Conservation (phyloP, 2,113 vertebrate genomes). For the Corynorhinus townsendii region DNA sequence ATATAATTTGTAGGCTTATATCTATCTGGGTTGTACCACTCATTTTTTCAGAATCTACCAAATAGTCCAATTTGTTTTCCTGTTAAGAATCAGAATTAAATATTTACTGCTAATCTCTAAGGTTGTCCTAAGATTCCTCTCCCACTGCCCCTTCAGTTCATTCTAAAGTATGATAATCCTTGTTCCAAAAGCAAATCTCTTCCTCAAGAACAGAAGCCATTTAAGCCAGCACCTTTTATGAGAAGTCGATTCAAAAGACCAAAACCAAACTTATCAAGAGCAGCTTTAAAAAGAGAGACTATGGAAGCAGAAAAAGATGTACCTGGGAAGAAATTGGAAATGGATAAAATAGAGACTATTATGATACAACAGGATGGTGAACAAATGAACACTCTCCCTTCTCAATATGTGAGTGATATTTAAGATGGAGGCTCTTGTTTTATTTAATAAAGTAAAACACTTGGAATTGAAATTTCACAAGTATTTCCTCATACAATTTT, state of each 20-base stretch:
- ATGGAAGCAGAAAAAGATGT: constrained; percentile 34
- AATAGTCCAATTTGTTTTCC: not conserved
- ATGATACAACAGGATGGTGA: not conserved
- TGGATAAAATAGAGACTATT: not conserved
- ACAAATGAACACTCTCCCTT: not conserved
- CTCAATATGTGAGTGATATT: constrained; percentile 51
- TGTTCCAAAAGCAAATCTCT: constrained; percentile 68
- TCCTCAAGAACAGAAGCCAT: constrained; percentile 69
- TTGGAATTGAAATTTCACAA: not conserved
- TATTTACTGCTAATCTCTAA: not conserved
- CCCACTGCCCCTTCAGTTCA: not conserved
- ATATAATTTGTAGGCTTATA: not conserved
- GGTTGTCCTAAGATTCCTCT: not conserved
- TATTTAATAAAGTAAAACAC: not conserved
- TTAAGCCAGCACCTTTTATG: constrained; percentile 72
- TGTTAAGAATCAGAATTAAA: not conserved
- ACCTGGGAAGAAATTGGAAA: constrained; percentile 41
- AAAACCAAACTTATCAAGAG: constrained; percentile 77
- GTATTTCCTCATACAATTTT: not conserved
- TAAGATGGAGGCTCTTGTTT: not conserved
- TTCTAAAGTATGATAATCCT: constrained; percentile 54
- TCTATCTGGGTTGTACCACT: not conserved
- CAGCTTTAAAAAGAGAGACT: constrained; percentile 72
- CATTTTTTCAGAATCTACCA: not conserved
- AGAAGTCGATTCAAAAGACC: constrained; percentile 78